Conservation (phyloP, 2,113 vertebrate species). For the Phoenicopterus ruber region DNA sequence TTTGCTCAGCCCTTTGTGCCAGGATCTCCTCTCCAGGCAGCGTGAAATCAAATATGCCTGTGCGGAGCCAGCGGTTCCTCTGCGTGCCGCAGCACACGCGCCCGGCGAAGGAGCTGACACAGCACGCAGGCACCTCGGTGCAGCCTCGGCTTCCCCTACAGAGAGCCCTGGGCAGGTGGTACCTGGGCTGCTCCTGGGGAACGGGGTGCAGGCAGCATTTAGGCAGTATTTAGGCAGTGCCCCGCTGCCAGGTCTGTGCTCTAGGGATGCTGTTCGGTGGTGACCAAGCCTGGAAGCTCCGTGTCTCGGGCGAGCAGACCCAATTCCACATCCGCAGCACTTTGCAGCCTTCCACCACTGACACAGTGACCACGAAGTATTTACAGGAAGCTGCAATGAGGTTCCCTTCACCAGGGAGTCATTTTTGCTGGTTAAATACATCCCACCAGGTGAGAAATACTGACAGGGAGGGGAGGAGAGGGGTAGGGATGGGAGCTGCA, state of each 20-base stretch:
- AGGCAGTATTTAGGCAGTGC: neutral
- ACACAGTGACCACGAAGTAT: neutral
- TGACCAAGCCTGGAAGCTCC: neutral
- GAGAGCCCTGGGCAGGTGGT: neutral
- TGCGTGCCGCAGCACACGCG: neutral
- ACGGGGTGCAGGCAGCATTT: neutral
- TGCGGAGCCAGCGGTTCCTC: neutral
- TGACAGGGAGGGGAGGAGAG: neutral
- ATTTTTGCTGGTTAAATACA: constrained; percentile 16
- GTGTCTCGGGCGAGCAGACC: neutral
- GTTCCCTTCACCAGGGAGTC: neutral
- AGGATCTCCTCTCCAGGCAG: neutral
- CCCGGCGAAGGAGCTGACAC: neutral
- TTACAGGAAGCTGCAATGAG: neutral
- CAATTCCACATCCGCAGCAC: neutral
- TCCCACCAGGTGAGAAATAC: neutral
- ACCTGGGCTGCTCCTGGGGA: neutral
- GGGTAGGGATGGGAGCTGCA: neutral
- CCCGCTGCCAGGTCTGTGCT: neutral
- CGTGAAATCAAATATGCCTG: neutral
- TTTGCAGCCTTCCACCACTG: neutral
- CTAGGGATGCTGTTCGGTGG: neutral
- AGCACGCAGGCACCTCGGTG: neutral
- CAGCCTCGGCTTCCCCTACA: neutral
- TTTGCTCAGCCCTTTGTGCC: neutral